Base-by-base conservation (phyloP, 1,140 invertebrate genomes). In the Reticulitermes speratus region DNA sequence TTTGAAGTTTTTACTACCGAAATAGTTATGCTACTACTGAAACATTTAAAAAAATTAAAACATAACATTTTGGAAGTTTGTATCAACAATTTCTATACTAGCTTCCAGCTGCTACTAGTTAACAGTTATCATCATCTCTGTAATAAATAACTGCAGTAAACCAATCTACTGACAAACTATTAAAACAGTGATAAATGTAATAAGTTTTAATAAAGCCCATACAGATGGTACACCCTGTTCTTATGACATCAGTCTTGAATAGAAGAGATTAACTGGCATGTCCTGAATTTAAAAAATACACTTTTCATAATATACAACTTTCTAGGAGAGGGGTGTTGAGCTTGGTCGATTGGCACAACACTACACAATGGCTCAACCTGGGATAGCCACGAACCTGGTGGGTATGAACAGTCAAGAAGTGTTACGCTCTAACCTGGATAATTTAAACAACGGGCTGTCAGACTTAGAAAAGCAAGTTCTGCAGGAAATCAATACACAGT, bases 341-440 rank as follows among this genome's bases (percentile, higher is more conserved):
- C 89, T 97, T 11, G 95, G 94, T 6, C 94, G 94, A 90, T 89
- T 97, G 83, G 95, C 96, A 30, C 91, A 95, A 82, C 94, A 94
- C 92, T 93, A 95, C 89, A 92, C 94, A 3, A 88, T 95, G 25
- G 91, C 91, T 87, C 90, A 92, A 88, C 88, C 91, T 3, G 93
- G 93, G 44, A 91, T 94, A 32, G 90, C 93, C 85, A 95, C 94
- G 12, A 25, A 85, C 44, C 84, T 87, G 25, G 82, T 87, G 2
- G 85, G 87, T 19, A 85, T 87, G 81, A 44, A 83, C 16, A 87
- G 69, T 11, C n/a, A 19, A 32, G 75, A 86, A 11, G 25, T 85
- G 44, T 32, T 87, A 21, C 25, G 44, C 21, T 55, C 44, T 52
- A 87, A 87, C 75, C 19, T 87, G 16, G 45, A 87, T 32, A 23